Percentiles rank a stretch among this genome's conserved stretches.
Conservation (phyloP, 2,113 vertebrate species). For the Megaleporinus macrocephalus region DNA sequence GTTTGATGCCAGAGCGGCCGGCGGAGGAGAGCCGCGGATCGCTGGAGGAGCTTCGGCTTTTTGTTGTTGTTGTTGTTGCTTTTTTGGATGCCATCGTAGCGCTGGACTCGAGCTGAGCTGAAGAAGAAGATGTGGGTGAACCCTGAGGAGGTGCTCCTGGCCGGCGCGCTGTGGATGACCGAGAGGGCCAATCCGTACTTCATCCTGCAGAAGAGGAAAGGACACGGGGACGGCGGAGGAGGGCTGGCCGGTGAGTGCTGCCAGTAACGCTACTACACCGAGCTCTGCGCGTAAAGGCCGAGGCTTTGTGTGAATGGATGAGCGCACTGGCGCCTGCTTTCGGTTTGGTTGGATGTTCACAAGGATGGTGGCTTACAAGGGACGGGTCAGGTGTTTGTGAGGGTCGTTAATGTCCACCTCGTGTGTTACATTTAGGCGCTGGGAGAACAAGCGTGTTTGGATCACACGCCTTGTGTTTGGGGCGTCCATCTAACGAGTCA, state of each 20-base stretch:
- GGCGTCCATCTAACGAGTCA: no score
- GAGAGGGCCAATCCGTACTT: slow-evolving; percentile 97
- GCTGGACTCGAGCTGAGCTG: neutral
- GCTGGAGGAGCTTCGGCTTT: neutral
- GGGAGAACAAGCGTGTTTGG: no score
- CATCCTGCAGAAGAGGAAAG: slow-evolving; percentile 95
- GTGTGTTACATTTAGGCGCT: no score
- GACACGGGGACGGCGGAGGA: slow-evolving; percentile 89
- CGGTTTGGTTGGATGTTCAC: no score
- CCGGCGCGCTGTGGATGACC: slow-evolving; percentile 93
- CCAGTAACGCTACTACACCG: neutral
- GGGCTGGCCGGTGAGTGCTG: slow-evolving; percentile 83
- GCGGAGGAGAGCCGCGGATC: neutral
- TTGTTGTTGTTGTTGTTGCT: neutral
- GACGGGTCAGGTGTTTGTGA: no score
- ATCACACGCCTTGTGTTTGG: no score
- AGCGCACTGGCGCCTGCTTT: no score
- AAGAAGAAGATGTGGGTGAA: slow-evolving; percentile 88
- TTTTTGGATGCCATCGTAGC: slow-evolving; percentile 69
- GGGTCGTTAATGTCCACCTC: no score
- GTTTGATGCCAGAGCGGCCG: neutral
- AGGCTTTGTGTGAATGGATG: neutral
- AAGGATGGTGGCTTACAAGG: no score
- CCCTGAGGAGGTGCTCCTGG: slow-evolving; percentile 95
- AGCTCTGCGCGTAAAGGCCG: no score